Evolutionary conservation across 1,140 invertebrate species (phyloP), one percentile per base, ranked within the genome.

Genomic region (Drosophila eugracilis): DNA sequence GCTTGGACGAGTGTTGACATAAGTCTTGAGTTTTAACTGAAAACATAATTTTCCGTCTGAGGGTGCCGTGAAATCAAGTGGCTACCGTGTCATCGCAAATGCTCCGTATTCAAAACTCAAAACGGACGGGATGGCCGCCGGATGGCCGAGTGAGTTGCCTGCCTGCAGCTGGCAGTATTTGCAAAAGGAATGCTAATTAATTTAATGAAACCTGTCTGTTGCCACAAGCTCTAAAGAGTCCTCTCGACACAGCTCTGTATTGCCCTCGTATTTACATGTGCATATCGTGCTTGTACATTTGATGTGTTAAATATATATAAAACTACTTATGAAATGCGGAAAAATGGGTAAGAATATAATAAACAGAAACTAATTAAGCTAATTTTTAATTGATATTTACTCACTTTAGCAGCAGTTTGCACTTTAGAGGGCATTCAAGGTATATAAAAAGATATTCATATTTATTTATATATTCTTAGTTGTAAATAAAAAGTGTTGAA

Each of bases 161-260:
- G n/a, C n/a, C 10, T 26, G 59, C 66, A 70, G 63, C 66, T 70
- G 66, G 24, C 63, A 70, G 66, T 70, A 70, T 70, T 70, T 70
- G 66, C 66, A 2, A 42, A 70, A 26, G 63, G 39, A 55, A 70
- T 53, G 65, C 66, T 70, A 70, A 70, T 70, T 70, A 70, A 70
- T 70, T 47, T 70, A 70, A 70, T 70, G 66, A 70, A 70, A 70
- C 65, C 66, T 70, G 63, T 70, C 65, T 67, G 66, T 57, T 57
- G 34, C 66, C 63, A 57, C 49, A 30, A 42, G 32, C 49, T 39
- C 42, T 47, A 34, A 22, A 70, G 63, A 57, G 66, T 70, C 49
- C 63, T 70, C 19, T n/a, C n/a, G n/a, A n/a, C 34, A 14, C 17
- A n/a, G 26, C 63, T 47, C 69, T 41, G 49, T 70, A 55, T 67